A percentile compares a stretch with the other conserved stretches of the same genome.
These are phyloP conservation scores for Microctonus hyperodae DNA, from an alignment of 2,888 invertebrate species.

Conservation along the genomic window DNA sequence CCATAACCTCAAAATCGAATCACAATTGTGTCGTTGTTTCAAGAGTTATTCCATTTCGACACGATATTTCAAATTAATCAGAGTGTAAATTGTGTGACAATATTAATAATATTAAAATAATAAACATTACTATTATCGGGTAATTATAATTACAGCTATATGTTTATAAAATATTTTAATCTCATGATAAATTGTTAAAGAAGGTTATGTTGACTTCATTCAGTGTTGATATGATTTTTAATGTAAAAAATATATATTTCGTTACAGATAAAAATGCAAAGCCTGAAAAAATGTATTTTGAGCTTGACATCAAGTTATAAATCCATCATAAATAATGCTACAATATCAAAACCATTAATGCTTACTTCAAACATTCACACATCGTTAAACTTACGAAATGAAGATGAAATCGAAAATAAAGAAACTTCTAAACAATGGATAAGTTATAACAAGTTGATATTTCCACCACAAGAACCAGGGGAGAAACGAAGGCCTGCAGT, in stretches of 20 bases:
- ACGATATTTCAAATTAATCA: too few relatives aligned
- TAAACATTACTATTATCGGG: too few relatives aligned
- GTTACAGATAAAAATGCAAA: conserved; percentile 36
- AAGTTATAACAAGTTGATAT: conserved; percentile 76
- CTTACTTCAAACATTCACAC: conserved; percentile 39
- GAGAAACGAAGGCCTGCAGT: conserved; percentile 87
- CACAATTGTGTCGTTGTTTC: too few relatives aligned
- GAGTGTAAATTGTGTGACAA: too few relatives aligned
- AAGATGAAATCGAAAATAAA: conserved; percentile 27
- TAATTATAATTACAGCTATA: too few relatives aligned
- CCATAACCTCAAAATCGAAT: too few relatives aligned
- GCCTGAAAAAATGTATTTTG: conserved; percentile 33
- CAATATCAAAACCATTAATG: conserved; percentile 12
- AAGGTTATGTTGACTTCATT: not conserved
- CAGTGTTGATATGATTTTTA: not conserved
- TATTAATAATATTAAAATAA: too few relatives aligned
- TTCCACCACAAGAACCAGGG: conserved; percentile 77
- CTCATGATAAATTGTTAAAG: not conserved
- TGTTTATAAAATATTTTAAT: too few relatives aligned
- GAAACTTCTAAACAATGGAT: conserved; percentile 71
- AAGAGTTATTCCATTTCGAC: too few relatives aligned
- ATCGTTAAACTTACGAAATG: conserved; percentile 22
- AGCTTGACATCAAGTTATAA: conserved; percentile 24
- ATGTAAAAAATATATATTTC: not conserved
- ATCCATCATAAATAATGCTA: not conserved